Evolutionary conservation across 2,113 vertebrate genomes (phyloP).

Genomic region (Caloenas nicobarica): DNA sequence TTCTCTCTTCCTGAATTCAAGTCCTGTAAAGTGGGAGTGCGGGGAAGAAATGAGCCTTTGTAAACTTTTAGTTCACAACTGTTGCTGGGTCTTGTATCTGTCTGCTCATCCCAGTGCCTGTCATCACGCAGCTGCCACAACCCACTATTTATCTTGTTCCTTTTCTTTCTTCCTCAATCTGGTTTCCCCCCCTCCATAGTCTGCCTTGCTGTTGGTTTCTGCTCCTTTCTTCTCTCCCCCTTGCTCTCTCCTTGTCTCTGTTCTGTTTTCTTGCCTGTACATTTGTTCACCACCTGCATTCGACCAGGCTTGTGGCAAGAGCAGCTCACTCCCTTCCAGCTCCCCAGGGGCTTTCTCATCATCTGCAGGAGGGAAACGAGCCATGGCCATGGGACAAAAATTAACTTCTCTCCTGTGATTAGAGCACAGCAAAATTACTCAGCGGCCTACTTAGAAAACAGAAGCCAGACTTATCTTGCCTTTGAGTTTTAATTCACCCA

Average conservation of each 20-base stretch:
- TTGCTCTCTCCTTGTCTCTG: background rate
- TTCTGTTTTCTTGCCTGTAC: background rate
- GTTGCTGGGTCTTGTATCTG: slow-evolving; percentile 30
- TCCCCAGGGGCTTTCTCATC: fast-evolving
- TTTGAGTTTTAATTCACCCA: background rate
- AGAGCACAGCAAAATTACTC: background rate
- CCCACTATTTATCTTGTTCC: background rate
- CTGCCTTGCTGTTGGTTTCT: background rate
- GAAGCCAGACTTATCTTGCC: background rate
- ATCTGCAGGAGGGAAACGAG: fast-evolving
- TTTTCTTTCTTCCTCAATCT: background rate
- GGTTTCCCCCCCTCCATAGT: background rate
- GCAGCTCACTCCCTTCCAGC: background rate
- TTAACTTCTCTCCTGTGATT: background rate
- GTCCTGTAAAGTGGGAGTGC: slow-evolving; percentile 32
- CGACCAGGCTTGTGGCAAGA: background rate
- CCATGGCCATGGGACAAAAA: background rate
- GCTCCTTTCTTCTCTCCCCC: background rate
- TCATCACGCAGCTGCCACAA: background rate
- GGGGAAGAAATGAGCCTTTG: slow-evolving; percentile 28
- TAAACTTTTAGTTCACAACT: slow-evolving; percentile 32
- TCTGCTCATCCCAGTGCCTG: background rate
- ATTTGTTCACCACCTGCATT: background rate
- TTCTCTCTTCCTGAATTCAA: slow-evolving; percentile 51
- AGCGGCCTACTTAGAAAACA: background rate